Conservation (phyloP, 2,888 invertebrate genomes). For the Lycaena phlaeas region DNA sequence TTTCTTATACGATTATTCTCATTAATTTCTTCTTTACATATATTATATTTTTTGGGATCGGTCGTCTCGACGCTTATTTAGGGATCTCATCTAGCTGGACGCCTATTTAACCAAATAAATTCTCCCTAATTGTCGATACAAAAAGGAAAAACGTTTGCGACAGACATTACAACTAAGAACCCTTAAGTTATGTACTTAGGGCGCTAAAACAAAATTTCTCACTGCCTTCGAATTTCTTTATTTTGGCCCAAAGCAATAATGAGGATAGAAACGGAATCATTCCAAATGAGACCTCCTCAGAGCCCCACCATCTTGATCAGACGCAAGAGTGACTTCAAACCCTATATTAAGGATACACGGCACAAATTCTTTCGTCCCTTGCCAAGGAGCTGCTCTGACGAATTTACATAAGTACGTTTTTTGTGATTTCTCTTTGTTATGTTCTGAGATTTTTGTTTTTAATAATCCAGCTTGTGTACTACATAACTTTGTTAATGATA, state of each 20-base stretch:
- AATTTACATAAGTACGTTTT: conserved; percentile 13
- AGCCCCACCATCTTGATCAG: conserved; percentile 5
- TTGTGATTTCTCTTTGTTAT: conserved; percentile 13
- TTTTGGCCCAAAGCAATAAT: conserved; percentile 11
- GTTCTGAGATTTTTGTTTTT: conserved; percentile 9
- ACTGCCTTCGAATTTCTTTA: conserved; percentile 9
- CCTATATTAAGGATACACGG: no score
- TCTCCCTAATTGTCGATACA: not conserved
- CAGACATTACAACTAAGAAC: conserved; percentile 4
- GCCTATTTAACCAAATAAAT: not conserved
- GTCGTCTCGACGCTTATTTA: no score
- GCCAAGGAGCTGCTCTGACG: conserved; percentile 6
- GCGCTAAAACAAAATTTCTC: conserved; percentile 7
- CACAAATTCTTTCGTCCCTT: no score
- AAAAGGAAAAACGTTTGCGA: not conserved
- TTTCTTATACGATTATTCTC: no score
- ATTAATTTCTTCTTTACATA: no score
- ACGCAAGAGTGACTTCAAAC: no score
- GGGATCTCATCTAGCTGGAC: no score
- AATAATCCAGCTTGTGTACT: conserved; percentile 9
- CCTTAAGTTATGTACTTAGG: conserved; percentile 5
- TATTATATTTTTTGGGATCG: no score
- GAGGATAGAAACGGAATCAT: conserved; percentile 12
- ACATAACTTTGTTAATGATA: conserved; percentile 11
- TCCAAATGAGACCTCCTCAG: conserved; percentile 10